Base-by-base conservation (phyloP, 2,797 vertebrate genomes). In the Notoglanidium macrostoma region DNA sequence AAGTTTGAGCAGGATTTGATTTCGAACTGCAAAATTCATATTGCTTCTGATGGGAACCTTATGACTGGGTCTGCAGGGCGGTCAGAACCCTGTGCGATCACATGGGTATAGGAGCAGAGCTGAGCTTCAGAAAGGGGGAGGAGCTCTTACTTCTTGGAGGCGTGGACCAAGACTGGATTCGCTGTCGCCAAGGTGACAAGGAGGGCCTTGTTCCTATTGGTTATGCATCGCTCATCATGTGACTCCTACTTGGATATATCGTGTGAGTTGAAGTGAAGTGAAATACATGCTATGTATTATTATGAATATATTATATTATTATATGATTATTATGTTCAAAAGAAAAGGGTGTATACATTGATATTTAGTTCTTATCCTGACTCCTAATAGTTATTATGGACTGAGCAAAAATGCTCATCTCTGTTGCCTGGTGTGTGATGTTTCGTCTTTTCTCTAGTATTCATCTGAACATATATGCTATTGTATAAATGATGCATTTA, bases 211-310 rank as follows among this genome's bases (percentile, higher is more conserved):
- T 99, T 87, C 97, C 97, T 0, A 97, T 99, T n/a, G 96, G 97
- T 85, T 99, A 98, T 90, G 97, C 98, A 0, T 99, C 98, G 44
- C 96, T 99, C 0, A 96, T 99, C 91, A 94, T 98, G 93, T 99
- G 96, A 97, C 94, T 90, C 88, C 49, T 54, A 84, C 63, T 76
- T 85, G 78, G 88, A 85, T 88, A 49, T 85, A 87, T 82, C 76
- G 55, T 82, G 74, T 86, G 77, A 82, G 79, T 54, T 63, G 65
- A 88, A 81, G 73, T 83, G 86, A 88, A 85, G 74, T 79, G 55
- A 84, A 40, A 85, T 59, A 65, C n/a, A 55, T 68, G 67, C 49
- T 81, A 86, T 72, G 83, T 46, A 87, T 86, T 91, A 93, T 90
- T 90, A 92, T 91, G 59, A 40, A 40, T 40, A 40, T 40, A 40